These are phyloP conservation scores for Nicator chloris DNA, from an alignment of 2,113 vertebrate species.

Conservation along the genomic window DNA sequence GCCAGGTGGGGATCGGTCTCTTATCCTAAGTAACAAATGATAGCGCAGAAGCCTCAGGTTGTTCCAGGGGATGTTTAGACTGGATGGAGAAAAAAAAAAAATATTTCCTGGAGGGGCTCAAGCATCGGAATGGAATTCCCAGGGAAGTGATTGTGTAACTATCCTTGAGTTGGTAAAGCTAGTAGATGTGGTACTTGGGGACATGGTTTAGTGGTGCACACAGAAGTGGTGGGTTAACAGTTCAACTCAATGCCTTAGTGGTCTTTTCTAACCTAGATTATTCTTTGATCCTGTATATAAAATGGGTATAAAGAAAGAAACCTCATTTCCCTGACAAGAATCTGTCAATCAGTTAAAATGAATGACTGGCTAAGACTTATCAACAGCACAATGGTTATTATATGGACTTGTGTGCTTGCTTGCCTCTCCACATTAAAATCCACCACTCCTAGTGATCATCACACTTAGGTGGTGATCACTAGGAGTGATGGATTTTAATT, in stretches of 20 bases:
- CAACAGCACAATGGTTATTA: not conserved
- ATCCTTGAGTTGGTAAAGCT: not conserved
- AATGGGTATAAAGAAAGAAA: not conserved
- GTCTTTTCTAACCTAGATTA: not conserved
- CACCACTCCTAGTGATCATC: not conserved
- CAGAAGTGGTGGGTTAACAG: too few species aligned
- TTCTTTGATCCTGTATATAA: not conserved
- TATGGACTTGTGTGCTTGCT: not conserved
- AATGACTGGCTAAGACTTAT: not conserved
- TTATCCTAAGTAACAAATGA: not conserved
- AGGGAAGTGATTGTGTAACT: not conserved
- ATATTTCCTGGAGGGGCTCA: not conserved
- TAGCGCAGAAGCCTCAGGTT: not conserved
- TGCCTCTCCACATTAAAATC: not conserved
- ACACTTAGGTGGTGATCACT: too few species aligned
- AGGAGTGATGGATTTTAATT: too few species aligned
- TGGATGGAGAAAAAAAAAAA: not conserved
- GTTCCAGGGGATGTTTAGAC: not conserved
- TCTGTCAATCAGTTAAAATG: not conserved
- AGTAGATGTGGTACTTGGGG: not conserved
- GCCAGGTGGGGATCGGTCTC: not conserved
- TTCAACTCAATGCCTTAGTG: not conserved
- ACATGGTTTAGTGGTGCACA: not conserved
- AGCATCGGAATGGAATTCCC: not conserved
- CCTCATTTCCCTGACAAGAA: not conserved